Evolutionary conservation across 2,113 vertebrate species (phyloP).

Genomic region (Candoia aspera): DNA sequence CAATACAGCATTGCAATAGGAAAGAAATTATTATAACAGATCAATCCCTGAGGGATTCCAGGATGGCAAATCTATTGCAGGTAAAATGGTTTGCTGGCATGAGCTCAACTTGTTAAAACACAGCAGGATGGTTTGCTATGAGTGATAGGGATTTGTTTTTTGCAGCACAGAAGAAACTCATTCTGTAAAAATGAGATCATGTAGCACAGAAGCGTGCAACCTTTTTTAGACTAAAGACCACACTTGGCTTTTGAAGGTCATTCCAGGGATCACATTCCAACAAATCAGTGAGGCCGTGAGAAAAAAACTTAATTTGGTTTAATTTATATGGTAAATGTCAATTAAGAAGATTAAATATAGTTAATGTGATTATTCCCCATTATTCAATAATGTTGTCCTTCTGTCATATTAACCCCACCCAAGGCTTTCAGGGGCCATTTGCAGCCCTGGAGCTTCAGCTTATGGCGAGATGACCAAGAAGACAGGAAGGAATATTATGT

Average conservation of each 20-base stretch:
- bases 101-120: neutral
- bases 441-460: neutral
- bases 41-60: neutral
- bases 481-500: neutral
- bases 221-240: neutral
- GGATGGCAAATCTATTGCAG: neutral
- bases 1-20: neutral
- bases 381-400: neutral
- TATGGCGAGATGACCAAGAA: neutral
- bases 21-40: rapidly evolving
- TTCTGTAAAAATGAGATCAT: neutral
- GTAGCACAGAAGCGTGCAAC: neutral
- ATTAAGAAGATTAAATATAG: neutral
- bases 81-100: neutral
- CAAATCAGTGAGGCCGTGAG: neutral
- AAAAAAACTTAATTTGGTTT: neutral
- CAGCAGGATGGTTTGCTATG: neutral
- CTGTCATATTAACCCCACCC: neutral
- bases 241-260: neutral
- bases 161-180: neutral
- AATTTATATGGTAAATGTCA: neutral
- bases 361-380: neutral
- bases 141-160: conserved; percentile 20
- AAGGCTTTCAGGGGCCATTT: neutral
- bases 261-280: neutral